Percentiles rank a stretch among this genome's conserved stretches.
These are phyloP conservation scores for Nysson spinosus DNA, from an alignment of 2,888 invertebrate species.

Conservation along the genomic window DNA sequence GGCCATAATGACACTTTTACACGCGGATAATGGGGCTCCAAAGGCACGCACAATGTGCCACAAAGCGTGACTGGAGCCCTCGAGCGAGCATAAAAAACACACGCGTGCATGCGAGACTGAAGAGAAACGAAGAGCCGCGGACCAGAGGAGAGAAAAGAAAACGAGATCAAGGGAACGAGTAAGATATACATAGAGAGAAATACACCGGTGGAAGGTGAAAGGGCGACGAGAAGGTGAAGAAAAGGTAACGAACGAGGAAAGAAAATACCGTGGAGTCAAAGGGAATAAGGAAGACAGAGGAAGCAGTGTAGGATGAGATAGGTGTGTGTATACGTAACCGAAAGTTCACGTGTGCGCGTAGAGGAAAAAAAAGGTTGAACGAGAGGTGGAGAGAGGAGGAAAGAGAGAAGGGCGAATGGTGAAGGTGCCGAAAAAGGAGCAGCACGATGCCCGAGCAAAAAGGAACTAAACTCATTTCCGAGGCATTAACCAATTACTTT, in stretches of 20 bases:
- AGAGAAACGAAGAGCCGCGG: neutral
- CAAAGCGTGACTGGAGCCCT: slow-evolving; percentile 64
- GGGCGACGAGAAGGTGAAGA: slow-evolving; percentile 40
- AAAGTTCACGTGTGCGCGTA: slow-evolving; percentile 10
- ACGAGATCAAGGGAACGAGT: slow-evolving; percentile 16
- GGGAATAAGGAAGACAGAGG: slow-evolving; percentile 10
- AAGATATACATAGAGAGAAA: slow-evolving; percentile 27
- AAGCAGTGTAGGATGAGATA: neutral
- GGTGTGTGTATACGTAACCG: slow-evolving; percentile 15
- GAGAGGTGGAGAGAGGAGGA: slow-evolving; percentile 27
- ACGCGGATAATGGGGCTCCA: slow-evolving; percentile 70
- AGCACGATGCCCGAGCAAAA: slow-evolving; percentile 64
- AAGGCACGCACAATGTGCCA: slow-evolving; percentile 69
- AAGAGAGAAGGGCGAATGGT: slow-evolving; percentile 46
- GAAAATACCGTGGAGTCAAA: slow-evolving; percentile 3
- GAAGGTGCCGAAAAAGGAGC: slow-evolving; percentile 62
- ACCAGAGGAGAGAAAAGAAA: slow-evolving; percentile 5
- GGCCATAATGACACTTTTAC: slow-evolving; percentile 67
- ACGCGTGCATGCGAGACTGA: slow-evolving; percentile 63
- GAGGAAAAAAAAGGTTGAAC: slow-evolving; percentile 48
- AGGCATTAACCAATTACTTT: slow-evolving; percentile 77
- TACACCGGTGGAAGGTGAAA: slow-evolving; percentile 39
- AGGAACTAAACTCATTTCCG: slow-evolving; percentile 77
- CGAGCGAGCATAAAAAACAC: slow-evolving; percentile 69
- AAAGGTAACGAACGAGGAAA: slow-evolving; percentile 12